Percentiles rank a stretch among this genome's conserved stretches.
Conservation (phyloP, 2,113 vertebrate genomes). For the Addax nasomaculatus region DNA sequence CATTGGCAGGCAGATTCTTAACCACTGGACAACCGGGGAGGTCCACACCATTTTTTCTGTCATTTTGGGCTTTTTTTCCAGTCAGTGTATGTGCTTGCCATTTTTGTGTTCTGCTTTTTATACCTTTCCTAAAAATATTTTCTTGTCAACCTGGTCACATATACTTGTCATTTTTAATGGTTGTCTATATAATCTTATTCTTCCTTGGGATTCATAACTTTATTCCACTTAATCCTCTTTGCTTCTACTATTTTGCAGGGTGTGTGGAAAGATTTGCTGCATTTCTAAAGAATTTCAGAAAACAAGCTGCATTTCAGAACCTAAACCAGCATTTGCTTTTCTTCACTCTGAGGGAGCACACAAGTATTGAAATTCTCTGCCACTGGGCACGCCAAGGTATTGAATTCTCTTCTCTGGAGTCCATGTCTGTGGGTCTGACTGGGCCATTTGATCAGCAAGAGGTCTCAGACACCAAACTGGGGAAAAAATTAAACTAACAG, state of each 20-base stretch:
- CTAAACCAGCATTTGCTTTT: constrained; percentile 25
- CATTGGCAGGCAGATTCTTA: background rate
- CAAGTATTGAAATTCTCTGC: background rate
- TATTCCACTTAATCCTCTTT: constrained; percentile 17
- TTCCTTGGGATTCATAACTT: constrained; percentile 38
- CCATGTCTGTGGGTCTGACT: background rate
- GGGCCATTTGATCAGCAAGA: constrained; percentile 42
- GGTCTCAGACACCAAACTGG: constrained; percentile 22
- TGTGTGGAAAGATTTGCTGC: background rate
- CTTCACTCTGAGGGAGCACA: background rate
- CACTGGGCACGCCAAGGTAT: background rate
- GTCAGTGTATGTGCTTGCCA: background rate
- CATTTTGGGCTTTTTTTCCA: background rate
- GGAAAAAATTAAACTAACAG: constrained; percentile 51
- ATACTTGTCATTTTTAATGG: constrained; percentile 42
- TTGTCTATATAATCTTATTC: constrained; percentile 28
- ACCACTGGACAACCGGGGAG: background rate
- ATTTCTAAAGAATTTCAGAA: constrained; percentile 46
- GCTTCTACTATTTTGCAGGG: background rate
- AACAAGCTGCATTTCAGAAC: constrained; percentile 26
- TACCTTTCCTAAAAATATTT: constrained; percentile 39
- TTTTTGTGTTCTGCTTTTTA: constrained; percentile 33
- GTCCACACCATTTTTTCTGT: background rate
- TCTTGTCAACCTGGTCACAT: background rate
- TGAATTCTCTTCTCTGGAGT: constrained; percentile 27